Evolutionary conservation across 2,888 invertebrate species (phyloP).

Genomic region (Ernsta delagoae): DNA sequence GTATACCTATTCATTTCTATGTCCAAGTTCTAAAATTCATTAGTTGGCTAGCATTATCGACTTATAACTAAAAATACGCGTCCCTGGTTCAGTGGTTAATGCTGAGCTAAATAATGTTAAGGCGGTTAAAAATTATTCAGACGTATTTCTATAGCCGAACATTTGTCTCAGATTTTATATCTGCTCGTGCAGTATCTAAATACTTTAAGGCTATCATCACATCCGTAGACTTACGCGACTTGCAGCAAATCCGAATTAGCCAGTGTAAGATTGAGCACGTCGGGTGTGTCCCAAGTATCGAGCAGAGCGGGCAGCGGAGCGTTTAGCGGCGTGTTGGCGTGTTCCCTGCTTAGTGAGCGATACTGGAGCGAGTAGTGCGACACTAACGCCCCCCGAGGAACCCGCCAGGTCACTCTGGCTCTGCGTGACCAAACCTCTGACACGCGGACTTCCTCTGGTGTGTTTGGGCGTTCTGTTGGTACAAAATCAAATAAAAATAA

Average conservation of each 20-base stretch:
- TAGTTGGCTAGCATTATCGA: too few relatives aligned
- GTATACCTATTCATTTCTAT: too few relatives aligned
- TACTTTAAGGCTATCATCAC: too few relatives aligned
- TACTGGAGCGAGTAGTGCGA: conserved; percentile 77
- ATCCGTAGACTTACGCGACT: conserved; percentile 67
- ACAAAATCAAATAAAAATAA: too few relatives aligned
- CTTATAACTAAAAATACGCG: too few relatives aligned
- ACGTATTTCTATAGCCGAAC: too few relatives aligned
- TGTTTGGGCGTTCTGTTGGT: conserved; percentile 67
- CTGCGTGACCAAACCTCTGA: conserved; percentile 79
- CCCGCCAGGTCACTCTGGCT: conserved; percentile 74
- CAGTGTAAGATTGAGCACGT: conserved; percentile 73
- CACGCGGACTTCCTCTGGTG: conserved; percentile 76
- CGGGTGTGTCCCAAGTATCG: conserved; percentile 72
- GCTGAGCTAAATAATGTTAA: too few relatives aligned
- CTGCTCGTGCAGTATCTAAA: too few relatives aligned
- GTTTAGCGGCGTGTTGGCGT: conserved; percentile 65
- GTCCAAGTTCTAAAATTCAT: too few relatives aligned
- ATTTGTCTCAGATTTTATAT: too few relatives aligned
- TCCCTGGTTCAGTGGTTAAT: too few relatives aligned
- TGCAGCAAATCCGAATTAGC: conserved; percentile 76
- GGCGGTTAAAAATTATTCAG: too few relatives aligned
- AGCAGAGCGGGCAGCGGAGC: conserved; percentile 68
- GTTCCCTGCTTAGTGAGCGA: conserved; percentile 65
- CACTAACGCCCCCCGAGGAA: conserved; percentile 71